Conservation (phyloP, 2,888 invertebrate genomes). For the Drosophila conformis region DNA sequence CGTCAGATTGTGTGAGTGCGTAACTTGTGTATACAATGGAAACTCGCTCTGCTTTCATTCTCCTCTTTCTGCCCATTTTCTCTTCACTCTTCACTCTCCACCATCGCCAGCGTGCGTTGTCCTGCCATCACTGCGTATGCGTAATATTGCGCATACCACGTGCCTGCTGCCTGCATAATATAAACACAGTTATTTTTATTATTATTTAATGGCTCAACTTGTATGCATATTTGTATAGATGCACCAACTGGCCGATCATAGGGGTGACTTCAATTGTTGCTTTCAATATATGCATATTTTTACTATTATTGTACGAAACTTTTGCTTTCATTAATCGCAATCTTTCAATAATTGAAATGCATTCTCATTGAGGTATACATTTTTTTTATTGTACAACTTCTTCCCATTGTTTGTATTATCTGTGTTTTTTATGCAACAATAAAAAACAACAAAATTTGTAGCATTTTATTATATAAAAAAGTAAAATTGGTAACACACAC, state of each 20-base stretch:
- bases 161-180: constrained; percentile 30
- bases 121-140: constrained; percentile 49
- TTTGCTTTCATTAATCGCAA: neutral
- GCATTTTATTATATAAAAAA: neutral
- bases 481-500: neutral
- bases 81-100: neutral
- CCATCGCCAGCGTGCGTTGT: constrained; percentile 8
- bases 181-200: constrained; percentile 30
- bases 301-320: neutral
- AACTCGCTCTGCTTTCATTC: constrained; percentile 8
- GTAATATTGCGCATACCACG: constrained; percentile 56
- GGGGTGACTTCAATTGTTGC: neutral
- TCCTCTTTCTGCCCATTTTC: neutral
- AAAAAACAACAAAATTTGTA: neutral
- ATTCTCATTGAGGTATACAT: neutral
- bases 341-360: neutral
- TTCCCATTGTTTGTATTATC: neutral
- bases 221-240: neutral
- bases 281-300: neutral
- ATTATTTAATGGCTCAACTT: constrained; percentile 3
- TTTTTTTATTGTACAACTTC: neutral
- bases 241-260: neutral
- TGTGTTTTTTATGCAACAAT: neutral
- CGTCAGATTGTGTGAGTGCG: constrained; percentile 18
- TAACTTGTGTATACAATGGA: constrained; percentile 1